These are phyloP conservation scores for Leiothrix lutea DNA, from an alignment of 2,113 vertebrate genomes.

Conservation along the genomic window DNA sequence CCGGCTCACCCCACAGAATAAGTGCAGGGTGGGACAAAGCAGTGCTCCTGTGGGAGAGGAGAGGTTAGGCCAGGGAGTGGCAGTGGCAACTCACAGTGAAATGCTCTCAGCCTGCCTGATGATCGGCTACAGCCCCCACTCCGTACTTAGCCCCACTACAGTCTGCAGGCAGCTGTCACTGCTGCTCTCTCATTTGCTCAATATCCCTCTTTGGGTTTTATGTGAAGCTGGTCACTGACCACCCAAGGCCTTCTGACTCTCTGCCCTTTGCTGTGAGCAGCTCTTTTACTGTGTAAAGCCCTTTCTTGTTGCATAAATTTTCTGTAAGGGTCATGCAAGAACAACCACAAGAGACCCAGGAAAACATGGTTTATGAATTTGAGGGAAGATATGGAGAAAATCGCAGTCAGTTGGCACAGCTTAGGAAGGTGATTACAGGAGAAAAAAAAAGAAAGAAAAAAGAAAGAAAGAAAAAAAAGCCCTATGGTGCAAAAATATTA, in stretches of 20 bases:
- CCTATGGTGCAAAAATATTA: not conserved
- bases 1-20: not conserved
- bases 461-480: not conserved
- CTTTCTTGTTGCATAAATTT: not conserved
- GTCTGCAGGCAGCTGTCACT: not conserved
- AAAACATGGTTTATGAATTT: not conserved
- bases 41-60: not conserved
- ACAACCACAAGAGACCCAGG: not conserved
- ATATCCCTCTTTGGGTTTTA: not conserved
- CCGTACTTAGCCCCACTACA: not conserved
- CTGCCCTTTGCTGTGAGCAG: not conserved
- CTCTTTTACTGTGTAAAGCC: not conserved
- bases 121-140: accelerated
- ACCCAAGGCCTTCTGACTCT: not conserved
- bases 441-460: not conserved
- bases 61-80: not conserved
- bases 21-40: not conserved
- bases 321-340: not conserved
- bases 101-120: not conserved
- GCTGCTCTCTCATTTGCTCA: not conserved
- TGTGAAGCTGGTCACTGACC: not conserved
- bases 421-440: not conserved
- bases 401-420: not conserved
- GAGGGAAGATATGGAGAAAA: not conserved
- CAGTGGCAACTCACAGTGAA: not conserved